Percentiles rank a stretch among this genome's conserved stretches.
phyloP scores from a whole-genome alignment of 2,888 invertebrate species.

The Ernsta delagoae region DNA sequence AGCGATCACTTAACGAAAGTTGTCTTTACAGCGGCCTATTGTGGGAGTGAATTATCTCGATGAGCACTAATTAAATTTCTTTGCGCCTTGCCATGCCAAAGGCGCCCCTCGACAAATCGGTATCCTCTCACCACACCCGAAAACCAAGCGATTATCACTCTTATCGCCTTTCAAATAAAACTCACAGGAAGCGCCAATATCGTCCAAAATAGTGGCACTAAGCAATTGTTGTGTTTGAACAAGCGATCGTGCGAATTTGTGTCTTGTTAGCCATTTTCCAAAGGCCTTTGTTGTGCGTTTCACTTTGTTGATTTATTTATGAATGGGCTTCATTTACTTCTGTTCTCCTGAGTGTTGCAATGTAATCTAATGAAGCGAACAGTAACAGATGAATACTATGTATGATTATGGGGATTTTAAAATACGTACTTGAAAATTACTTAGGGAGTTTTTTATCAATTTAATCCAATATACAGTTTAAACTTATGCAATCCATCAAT shows the following conservation, averaged over 20 bases:
- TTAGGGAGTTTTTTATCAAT: too few species aligned
- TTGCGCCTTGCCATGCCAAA: constrained; percentile 67
- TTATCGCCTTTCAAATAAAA: constrained; percentile 6
- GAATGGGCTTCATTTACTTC: constrained; percentile 33
- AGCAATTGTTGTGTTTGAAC: constrained; percentile 64
- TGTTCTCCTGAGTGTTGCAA: constrained; percentile 24
- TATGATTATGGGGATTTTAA: too few species aligned
- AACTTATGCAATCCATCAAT: too few species aligned
- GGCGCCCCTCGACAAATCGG: constrained; percentile 38
- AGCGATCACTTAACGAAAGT: constrained; percentile 52
- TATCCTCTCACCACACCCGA: constrained; percentile 13
- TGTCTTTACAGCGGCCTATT: constrained; percentile 67
- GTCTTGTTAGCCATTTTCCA: constrained; percentile 46
- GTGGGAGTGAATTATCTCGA: constrained; percentile 75
- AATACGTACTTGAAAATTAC: too few species aligned
- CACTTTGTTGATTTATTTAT: constrained; percentile 34
- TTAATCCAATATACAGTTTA: too few species aligned
- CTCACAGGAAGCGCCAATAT: not conserved
- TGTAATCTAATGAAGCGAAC: constrained; percentile 20
- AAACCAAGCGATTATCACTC: constrained; percentile 13
- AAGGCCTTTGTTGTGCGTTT: constrained; percentile 31
- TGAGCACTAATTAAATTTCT: constrained; percentile 77
- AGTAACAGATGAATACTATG: not conserved
- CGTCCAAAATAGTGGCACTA: constrained; percentile 37
- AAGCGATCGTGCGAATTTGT: constrained; percentile 54